Base-by-base conservation (phyloP, 1,140 invertebrate species). In the Microvelia longipes region DNA sequence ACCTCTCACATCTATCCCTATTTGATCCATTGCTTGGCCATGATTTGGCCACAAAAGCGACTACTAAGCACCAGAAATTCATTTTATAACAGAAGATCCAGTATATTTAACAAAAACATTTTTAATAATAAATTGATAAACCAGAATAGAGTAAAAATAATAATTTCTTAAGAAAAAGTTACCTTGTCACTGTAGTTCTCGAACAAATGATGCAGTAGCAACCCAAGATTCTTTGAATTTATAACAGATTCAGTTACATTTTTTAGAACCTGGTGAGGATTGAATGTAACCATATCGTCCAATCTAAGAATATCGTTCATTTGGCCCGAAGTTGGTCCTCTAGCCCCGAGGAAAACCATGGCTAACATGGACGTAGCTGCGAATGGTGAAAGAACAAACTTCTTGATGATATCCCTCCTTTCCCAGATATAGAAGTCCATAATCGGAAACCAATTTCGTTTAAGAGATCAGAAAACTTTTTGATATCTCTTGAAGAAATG, bases 271-370 rank as follows among this genome's bases (percentile, higher is more conserved):
- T 92, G 82, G 77, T 93, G 91, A 0, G 91, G 91, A 80, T 93
- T 93, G 73, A 93, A 93, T 0, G 89, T 90, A 0, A 91, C 86
- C 83, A 92, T 90, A 71, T 93, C 90, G 76, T 93, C 91, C 5
- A 94, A 79, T 73, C 88, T 87, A 0, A 94, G 81, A 15, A 93
- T 84, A 72, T 92, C 89, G 75, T 93, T 93, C 87, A 94, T 92
- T 82, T 93, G 90, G 0, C 88, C 89, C 0, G 91, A 92, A 0
- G 92, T 94, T n/a, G 87, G 83, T 35, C 92, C 91, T 71, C 89
- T 82, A 1, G 92, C 91, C 1, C 92, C 92, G 60, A 94, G 83
- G 77, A 93, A 93, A 30, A 93, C 86, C 91, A 94, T 93, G 1
- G 91, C 90, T 1, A 94, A 76, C 76, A 92, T 84, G 1, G 90